Base-by-base conservation (phyloP, 1,140 invertebrate genomes). In the Acromyrmex heyeri region DNA sequence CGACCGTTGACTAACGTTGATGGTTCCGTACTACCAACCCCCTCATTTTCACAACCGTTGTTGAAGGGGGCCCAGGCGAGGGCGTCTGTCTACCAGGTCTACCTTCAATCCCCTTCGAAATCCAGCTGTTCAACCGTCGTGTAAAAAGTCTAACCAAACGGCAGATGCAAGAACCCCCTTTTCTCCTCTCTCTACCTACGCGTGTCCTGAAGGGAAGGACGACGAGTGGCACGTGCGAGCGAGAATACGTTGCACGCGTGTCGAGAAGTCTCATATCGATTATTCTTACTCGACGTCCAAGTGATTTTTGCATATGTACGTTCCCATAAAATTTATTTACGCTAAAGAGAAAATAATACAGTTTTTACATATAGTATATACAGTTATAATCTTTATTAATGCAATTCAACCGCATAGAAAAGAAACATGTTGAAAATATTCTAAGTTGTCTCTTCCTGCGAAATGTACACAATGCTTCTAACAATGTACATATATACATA, bases 1-100 rank as follows among this genome's bases (percentile, higher is more conserved):
- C 27, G 59, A 90, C 85, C 85, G 88, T 89, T 90, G 77, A 48
- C 72, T 67, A 61, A 78, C 73, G 65, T 78, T 59, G 88, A 89
- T 78, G 27, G 65, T 50, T 48, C 18, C 79, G 62, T 87, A 89
- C 88, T 90, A 87, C 48, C 5, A 34, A 34, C 5, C 30, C 48
- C 48, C 59, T 65, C 61, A 76, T 64, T 86, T 85, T 86, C 27
- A 59, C 61, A 10, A 85, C 72, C 65, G 88, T 91, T 85, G 55
- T 18, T 27, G 21, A 59, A 50, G 8, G 62, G 75, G 72, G 55
- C 16, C n/a, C 30, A n/a, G 53, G 85, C 77, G 88, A 86, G 88
- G 87, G 88, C 81, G 88, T n/a, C 30, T 44, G 30, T 38, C n/a
- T 59, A 50, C 30, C 53, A 48, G 27, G 30, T 44, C 14, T 59